Base-by-base conservation (phyloP, 2,888 invertebrate species). In the Nycteola revayana region DNA sequence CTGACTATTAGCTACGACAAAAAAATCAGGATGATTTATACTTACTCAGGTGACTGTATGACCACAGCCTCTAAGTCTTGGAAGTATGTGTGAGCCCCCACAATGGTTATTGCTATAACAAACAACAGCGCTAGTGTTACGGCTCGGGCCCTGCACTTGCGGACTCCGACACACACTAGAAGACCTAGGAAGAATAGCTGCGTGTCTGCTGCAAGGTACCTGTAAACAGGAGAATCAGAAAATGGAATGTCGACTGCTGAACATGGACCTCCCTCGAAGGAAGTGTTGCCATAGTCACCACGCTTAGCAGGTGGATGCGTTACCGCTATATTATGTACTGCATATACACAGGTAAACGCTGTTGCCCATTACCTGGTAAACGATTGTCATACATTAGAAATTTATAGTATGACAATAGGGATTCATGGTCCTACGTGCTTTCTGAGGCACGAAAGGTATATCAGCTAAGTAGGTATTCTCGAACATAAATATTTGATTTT, bases 201-300 rank as follows among this genome's bases (percentile, higher is more conserved):
- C 0, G 77, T 87, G 58, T 89, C 89, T 8, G 87, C 78, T 27
- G 87, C 89, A 10, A 89, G 53, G 47, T 89, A 89, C 89, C 89
- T 89, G 14, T 14, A 14, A 14, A 14, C 14, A 14, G 14, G 5
- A 14, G n/a, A n/a, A n/a, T n/a, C n/a, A n/a, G n/a, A n/a, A n/a
- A n/a, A n/a, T n/a, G n/a, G n/a, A n/a, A n/a, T n/a, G n/a, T n/a
- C n/a, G n/a, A n/a, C n/a, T n/a, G n/a, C n/a, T n/a, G n/a, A n/a
- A n/a, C n/a, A n/a, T n/a, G 18, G 3, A 18, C 18, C n/a, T n/a
- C n/a, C n/a, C n/a, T n/a, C n/a, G n/a, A n/a, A n/a, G n/a, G n/a
- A n/a, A n/a, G n/a, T n/a, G n/a, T n/a, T n/a, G n/a, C n/a, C n/a
- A n/a, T n/a, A n/a, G n/a, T n/a, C n/a, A n/a, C n/a, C n/a, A n/a